These are phyloP conservation scores for Eulemur rubriventer DNA, from an alignment of 2,797 vertebrate species.

Conservation along the genomic window DNA sequence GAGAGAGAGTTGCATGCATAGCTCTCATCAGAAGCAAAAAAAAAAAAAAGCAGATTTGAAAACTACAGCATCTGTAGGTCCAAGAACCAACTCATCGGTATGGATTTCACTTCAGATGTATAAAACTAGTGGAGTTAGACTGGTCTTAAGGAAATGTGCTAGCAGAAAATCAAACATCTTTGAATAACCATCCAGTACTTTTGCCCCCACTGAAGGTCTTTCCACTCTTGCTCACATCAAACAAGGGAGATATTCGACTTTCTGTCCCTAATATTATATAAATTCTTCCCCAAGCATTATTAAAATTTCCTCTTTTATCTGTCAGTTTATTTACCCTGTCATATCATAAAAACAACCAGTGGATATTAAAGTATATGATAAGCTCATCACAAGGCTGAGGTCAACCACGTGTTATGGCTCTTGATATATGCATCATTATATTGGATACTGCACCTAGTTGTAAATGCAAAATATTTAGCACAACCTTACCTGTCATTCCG, in stretches of 20 bases:
- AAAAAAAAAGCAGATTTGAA: background rate
- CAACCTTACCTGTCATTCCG: constrained; percentile 92
- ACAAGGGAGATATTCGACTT: background rate
- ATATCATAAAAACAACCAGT: background rate
- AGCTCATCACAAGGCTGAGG: background rate
- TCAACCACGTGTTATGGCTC: background rate
- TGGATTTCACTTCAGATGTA: background rate
- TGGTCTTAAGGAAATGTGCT: background rate
- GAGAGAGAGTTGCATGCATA: background rate
- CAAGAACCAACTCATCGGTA: background rate
- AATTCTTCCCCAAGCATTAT: background rate
- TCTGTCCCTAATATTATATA: background rate
- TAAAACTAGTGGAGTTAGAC: background rate
- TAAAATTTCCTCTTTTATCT: background rate
- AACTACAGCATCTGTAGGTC: background rate
- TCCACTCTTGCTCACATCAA: background rate
- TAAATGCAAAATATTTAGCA: background rate
- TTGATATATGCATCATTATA: background rate
- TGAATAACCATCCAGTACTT: background rate
- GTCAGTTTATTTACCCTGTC: background rate
- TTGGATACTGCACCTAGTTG: background rate
- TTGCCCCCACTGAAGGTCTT: background rate
- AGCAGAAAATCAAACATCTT: constrained; percentile 41
- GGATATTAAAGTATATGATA: background rate
- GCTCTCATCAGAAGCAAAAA: background rate